Evolutionary conservation across 2,113 vertebrate species (phyloP).

Genomic region (Asarcornis scutulata): DNA sequence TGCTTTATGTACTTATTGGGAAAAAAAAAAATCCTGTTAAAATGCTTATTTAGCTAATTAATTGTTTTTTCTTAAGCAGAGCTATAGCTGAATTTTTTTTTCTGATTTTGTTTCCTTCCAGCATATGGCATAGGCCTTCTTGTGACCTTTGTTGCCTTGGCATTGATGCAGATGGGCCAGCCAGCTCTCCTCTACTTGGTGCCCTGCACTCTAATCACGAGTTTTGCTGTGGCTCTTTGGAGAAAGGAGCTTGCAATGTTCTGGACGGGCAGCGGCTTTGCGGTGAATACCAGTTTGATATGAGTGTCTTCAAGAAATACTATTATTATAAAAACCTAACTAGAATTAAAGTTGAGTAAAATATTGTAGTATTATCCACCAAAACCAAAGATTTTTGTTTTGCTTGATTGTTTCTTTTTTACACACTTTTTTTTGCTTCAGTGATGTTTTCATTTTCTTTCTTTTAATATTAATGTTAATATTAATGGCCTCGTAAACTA

Average conservation of each 20-base stretch:
- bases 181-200: conserved; percentile 96
- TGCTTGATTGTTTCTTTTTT: not conserved
- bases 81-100: rapidly evolving
- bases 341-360: conserved; percentile 92
- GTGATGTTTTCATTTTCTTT: not conserved
- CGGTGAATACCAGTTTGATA: conserved; percentile 99
- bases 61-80: not conserved
- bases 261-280: conserved; percentile 98
- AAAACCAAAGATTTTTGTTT: not conserved
- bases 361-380: conserved; percentile 47
- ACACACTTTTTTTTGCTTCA: not conserved
- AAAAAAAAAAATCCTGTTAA: not conserved
- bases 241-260: conserved; percentile 91
- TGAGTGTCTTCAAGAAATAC: conserved; percentile 85
- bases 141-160: conserved; percentile 93
- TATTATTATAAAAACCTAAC: conserved; percentile 82
- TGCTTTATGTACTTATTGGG: not conserved
- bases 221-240: conserved; percentile 89
- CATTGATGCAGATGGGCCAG: conserved; percentile 93
- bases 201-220: conserved; percentile 93
- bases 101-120: conserved; percentile 40
- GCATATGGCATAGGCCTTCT: conserved; percentile 94
- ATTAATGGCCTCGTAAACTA: not conserved
- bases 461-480: not conserved
- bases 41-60: not conserved